Evolutionary conservation across 2,888 invertebrate species (phyloP).

Genomic region (Ceramica pisi): DNA sequence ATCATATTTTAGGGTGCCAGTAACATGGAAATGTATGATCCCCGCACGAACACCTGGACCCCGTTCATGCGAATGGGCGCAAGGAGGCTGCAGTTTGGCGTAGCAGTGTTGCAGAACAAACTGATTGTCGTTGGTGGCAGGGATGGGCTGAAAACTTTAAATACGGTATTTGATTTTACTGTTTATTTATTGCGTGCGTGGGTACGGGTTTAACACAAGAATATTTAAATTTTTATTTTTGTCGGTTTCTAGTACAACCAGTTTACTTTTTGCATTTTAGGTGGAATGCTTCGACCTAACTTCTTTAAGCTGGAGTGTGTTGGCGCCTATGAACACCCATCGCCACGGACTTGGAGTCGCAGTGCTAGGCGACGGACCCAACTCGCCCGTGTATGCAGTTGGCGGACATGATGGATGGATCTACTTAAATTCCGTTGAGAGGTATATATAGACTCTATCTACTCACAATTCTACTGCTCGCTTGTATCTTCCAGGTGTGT

Average conservation of each 20-base stretch:
- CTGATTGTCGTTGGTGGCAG: constrained; percentile 97
- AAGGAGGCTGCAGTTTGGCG: constrained; percentile 97
- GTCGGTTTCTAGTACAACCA: not conserved
- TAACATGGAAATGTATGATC: constrained; percentile 97
- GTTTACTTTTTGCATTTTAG: constrained; percentile 66
- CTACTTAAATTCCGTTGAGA: constrained; percentile 97
- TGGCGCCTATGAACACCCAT: constrained; percentile 97
- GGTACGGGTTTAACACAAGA: too few relatives aligned
- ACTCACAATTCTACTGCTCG: too few relatives aligned
- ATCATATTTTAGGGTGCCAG: constrained; percentile 93
- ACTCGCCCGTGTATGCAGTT: constrained; percentile 97
- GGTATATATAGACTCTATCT: constrained; percentile 67
- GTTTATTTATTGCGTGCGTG: not conserved
- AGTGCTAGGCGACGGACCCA: constrained; percentile 92
- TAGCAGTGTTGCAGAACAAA: constrained; percentile 95
- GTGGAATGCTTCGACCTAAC: constrained; percentile 97
- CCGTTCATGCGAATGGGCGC: constrained; percentile 95
- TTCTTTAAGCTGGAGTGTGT: constrained; percentile 94
- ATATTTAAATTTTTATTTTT: too few relatives aligned
- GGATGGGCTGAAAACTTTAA: constrained; percentile 98
- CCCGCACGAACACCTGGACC: constrained; percentile 95
- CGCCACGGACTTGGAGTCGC: constrained; percentile 95
- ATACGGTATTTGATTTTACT: constrained; percentile 90
- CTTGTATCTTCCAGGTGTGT: too few relatives aligned
- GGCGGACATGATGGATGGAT: constrained; percentile 99